Evolutionary conservation across 2,113 vertebrate genomes (phyloP).

Genomic region (Neodon shergylaensis): DNA sequence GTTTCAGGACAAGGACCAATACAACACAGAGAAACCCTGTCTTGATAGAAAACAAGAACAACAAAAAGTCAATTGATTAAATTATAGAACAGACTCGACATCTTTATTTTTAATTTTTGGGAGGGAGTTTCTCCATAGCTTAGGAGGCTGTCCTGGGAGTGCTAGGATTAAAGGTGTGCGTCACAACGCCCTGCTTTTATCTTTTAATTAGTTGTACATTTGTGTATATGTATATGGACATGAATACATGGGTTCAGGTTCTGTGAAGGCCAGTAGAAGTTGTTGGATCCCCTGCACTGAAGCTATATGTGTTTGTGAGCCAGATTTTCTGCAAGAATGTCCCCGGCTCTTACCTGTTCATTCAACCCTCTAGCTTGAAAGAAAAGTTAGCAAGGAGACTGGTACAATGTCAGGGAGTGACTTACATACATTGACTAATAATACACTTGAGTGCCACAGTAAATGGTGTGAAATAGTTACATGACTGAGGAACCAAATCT

Average conservation of each 20-base stretch:
- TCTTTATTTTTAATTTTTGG: background rate
- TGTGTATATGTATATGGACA: background rate
- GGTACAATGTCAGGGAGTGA: background rate
- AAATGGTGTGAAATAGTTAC: background rate
- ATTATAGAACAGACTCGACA: background rate
- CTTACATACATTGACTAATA: background rate
- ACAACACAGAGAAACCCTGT: too few relatives aligned
- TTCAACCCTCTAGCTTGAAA: background rate
- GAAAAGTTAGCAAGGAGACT: background rate
- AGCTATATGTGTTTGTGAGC: background rate
- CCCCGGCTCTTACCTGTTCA: too few relatives aligned
- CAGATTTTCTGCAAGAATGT: background rate
- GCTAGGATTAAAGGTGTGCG: too few relatives aligned
- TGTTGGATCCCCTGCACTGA: too few relatives aligned
- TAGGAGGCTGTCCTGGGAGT: too few relatives aligned
- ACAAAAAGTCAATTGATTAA: background rate
- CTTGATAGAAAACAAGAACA: too few relatives aligned
- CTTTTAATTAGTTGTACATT: background rate
- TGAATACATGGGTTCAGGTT: background rate
- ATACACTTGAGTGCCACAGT: background rate
- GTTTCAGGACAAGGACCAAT: too few relatives aligned
- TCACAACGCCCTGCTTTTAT: too few relatives aligned
- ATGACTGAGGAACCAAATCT: background rate
- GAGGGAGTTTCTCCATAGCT: too few relatives aligned
- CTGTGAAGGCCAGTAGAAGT: fast-evolving